Evolutionary conservation across 2,888 invertebrate species (phyloP), one percentile per base, ranked within the genome.

Genomic region (Leptinotarsa tumamoca): DNA sequence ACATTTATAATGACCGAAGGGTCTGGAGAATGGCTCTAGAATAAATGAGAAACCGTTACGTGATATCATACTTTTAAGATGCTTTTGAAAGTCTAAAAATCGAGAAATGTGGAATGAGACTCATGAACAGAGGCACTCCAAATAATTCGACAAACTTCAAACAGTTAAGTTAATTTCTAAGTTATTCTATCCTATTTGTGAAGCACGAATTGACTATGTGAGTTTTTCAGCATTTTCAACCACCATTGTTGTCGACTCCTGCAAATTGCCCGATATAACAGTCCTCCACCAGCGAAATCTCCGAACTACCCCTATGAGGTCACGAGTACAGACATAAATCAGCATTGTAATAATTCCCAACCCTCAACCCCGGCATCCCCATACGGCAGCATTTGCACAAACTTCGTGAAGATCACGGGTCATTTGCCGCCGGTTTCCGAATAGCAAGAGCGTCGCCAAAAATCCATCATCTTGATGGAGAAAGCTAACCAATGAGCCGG

Each of bases 371-470:
- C 33, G 17, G 54, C 27, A 43, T 23, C 7, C 58, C 71, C 43
- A 63, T 23, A 67, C 78, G 75, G 21, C 71, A 74, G 77, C 77
- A 79, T 72, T 75, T 71, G 73, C 72, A 77, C 77, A 78, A 78
- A 73, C 77, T 80, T 75, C 70, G 76, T 75, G 77, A 78, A 79
- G 79, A 83, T 82, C 81, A 83, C 84, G 84, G 83, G 83, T 84
- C 84, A 84, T 84, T 84, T 83, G 82, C 76, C 79, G 77, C 75
- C 78, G 80, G 82, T 80, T 82, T 79, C 80, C 81, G 82, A 81
- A 77, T 80, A 80, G 81, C 80, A 80, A 78, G 79, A 68, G 70
- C 75, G 77, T 74, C 79, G 68, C 76, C 79, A 63, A 75, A 78
- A 74, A 81, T 81, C 81, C 80, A 81, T 80, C 76, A 76, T 81